phyloP scores from a whole-genome alignment of 1,140 invertebrate species.

The Palaemon carinicauda region DNA sequence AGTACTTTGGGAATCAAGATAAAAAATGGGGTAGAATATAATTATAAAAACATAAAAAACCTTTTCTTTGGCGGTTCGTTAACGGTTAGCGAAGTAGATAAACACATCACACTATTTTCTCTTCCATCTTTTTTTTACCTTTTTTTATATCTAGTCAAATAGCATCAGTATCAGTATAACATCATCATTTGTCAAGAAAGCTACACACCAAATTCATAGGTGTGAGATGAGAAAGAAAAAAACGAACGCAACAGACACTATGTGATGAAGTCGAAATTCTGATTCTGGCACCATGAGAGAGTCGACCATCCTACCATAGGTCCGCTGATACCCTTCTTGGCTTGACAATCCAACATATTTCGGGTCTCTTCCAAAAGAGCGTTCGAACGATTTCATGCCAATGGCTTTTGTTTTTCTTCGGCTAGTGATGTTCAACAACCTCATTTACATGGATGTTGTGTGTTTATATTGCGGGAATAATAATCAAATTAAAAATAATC shows the following conservation, averaged over 20 bases:
- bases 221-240: background rate
- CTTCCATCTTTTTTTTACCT: background rate
- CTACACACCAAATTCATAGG: background rate
- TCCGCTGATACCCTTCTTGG: background rate
- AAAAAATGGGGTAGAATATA: too few species aligned
- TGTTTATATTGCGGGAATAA: too few species aligned
- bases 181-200: slow-evolving; percentile 7
- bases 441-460: too few species aligned
- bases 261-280: background rate
- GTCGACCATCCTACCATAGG: background rate
- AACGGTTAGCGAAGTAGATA: too few species aligned
- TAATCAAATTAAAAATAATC: too few species aligned
- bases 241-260: background rate
- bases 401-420: background rate
- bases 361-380: background rate
- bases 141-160: background rate
- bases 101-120: background rate
- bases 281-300: background rate
- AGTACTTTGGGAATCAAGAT: too few species aligned
- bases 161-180: background rate
- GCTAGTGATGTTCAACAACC: background rate
- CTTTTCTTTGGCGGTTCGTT: too few species aligned
- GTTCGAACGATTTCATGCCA: background rate
- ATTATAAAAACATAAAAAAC: too few species aligned
- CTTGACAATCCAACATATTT: background rate